Evolutionary conservation across 1,140 invertebrate genomes (phyloP).

Genomic region (Cyclina sinensis): DNA sequence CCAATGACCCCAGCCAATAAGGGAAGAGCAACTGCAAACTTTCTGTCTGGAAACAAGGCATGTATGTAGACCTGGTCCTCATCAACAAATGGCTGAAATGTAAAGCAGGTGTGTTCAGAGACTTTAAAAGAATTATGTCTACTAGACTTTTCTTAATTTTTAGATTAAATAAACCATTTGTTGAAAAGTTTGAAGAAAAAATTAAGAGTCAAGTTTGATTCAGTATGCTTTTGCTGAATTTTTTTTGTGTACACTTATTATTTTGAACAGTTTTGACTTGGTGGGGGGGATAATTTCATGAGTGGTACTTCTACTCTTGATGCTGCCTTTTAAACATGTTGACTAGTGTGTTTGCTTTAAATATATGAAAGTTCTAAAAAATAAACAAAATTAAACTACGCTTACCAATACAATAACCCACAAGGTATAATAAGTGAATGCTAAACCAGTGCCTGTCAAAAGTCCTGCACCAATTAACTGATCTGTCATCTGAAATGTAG

Average conservation of each 20-base stretch:
- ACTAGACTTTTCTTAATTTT: background rate
- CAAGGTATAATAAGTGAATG: conserved; percentile 5
- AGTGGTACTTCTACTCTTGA: background rate
- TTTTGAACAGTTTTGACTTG: background rate
- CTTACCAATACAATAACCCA: conserved; percentile 41
- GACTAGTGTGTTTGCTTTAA: too few relatives aligned
- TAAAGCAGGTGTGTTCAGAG: background rate
- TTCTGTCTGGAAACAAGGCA: conserved; percentile 28
- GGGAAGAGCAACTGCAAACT: conserved; percentile 39
- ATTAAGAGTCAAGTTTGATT: too few relatives aligned
- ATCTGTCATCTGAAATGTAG: conserved; percentile 32
- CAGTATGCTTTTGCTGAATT: too few relatives aligned
- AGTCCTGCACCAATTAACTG: background rate
- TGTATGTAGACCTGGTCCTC: conserved; percentile 42
- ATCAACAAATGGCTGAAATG: conserved; percentile 58
- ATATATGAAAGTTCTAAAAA: too few relatives aligned
- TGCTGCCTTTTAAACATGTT: too few relatives aligned
- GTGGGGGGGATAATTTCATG: too few relatives aligned
- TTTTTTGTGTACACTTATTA: too few relatives aligned
- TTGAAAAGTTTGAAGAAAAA: too few relatives aligned
- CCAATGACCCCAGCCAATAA: conserved; percentile 34
- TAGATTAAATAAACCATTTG: background rate
- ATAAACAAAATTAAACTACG: background rate
- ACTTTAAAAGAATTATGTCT: background rate
- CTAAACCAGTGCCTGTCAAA: background rate